Percentiles rank a stretch among this genome's conserved stretches.
Evolutionary conservation across 2,888 invertebrate species (phyloP).

Genomic region (Imbricaverruca yamaguchii): DNA sequence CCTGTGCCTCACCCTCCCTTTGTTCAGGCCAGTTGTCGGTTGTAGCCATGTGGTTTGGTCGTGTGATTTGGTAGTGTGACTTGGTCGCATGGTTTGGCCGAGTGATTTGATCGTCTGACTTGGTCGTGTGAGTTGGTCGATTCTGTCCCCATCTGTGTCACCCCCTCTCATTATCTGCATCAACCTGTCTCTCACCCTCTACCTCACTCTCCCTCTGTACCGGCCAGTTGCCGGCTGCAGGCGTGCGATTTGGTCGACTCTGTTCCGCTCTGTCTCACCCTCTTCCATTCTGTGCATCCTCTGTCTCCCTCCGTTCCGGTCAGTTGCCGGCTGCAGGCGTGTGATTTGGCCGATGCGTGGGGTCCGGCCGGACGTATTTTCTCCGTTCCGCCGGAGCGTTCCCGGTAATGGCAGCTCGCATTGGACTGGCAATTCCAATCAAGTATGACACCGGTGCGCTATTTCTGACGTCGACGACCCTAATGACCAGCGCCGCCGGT

Average conservation of each 20-base stretch:
- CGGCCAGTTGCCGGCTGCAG: no score
- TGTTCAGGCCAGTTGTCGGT: neutral
- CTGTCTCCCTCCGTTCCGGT: no score
- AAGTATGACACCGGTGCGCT: neutral
- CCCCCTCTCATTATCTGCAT: no score
- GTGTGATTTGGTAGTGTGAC: neutral
- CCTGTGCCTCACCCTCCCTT: neutral
- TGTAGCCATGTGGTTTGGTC: neutral
- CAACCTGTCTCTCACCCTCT: no score
- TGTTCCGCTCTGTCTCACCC: no score
- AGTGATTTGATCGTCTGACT: neutral
- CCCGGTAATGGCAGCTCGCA: neutral
- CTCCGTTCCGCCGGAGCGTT: neutral
- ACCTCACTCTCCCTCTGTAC: no score
- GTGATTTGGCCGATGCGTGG: no score
- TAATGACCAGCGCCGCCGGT: neutral
- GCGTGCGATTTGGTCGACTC: no score
- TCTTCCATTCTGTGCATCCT: no score
- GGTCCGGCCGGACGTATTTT: neutral
- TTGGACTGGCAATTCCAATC: conserved; percentile 6
- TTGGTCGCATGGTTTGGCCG: no score
- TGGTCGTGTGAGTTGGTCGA: neutral
- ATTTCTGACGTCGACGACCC: neutral
- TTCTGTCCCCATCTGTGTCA: no score
- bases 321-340: no score